Percentiles rank a stretch among this genome's conserved stretches.
These are phyloP conservation scores for Aphodius granarius DNA, from an alignment of 2,888 invertebrate genomes.

Conservation along the genomic window DNA sequence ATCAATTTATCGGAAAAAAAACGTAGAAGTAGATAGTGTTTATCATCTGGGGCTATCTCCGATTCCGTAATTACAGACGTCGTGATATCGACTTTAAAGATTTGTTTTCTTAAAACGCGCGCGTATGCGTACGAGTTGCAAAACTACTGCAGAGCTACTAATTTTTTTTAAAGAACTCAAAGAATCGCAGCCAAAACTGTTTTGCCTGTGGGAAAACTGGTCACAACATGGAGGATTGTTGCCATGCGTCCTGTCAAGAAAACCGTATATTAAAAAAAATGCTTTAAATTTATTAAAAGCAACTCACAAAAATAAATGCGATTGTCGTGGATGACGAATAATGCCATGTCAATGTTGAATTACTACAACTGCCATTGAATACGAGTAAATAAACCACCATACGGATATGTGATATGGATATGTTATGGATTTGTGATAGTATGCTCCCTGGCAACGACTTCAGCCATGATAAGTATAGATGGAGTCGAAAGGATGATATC, in stretches of 20 bases:
- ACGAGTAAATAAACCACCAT: slow-evolving; percentile 3
- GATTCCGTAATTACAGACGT: not conserved
- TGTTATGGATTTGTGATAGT: slow-evolving; percentile 7
- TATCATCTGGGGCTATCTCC: no score
- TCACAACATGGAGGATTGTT: not conserved
- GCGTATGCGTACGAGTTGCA: not conserved
- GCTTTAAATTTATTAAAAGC: not conserved
- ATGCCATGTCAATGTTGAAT: not conserved
- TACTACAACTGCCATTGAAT: slow-evolving; percentile 7
- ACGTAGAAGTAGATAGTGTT: no score
- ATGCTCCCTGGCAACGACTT: not conserved
- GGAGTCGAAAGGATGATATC: slow-evolving; percentile 12
- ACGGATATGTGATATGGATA: no score
- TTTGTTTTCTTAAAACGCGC: not conserved
- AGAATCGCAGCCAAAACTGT: not conserved
- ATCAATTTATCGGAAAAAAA: no score
- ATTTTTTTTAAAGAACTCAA: not conserved
- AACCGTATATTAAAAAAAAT: not conserved
- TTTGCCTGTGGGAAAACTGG: slow-evolving; percentile 4
- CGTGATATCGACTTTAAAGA: not conserved
- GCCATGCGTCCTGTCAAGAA: not conserved
- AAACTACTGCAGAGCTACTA: not conserved
- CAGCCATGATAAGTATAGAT: slow-evolving; percentile 8
- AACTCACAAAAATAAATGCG: slow-evolving; percentile 4
- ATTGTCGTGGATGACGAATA: slow-evolving; percentile 5